Percentiles rank a stretch among this genome's conserved stretches.
These are phyloP conservation scores for Erannis defoliaria DNA, from an alignment of 2,888 invertebrate species.

Conservation along the genomic window DNA sequence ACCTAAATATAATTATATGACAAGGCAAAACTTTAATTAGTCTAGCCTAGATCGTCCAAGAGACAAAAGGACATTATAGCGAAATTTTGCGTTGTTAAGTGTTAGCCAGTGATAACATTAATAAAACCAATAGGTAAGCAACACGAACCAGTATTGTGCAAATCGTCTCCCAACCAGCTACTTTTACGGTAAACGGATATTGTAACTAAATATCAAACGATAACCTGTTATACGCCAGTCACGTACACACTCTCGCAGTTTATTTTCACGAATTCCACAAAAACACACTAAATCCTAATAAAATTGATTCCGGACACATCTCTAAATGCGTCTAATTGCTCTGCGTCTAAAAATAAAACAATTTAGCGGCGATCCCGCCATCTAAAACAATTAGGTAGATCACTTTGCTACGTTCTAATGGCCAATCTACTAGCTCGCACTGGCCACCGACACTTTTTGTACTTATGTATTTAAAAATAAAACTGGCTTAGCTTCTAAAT, in stretches of 20 bases:
- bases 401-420: constrained; percentile 23
- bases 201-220: constrained; percentile 31
- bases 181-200: constrained; percentile 28
- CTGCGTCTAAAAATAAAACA: constrained; percentile 42
- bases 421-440: constrained; percentile 17
- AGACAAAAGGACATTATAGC: constrained; percentile 3
- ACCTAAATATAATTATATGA: too few species aligned
- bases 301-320: constrained; percentile 36
- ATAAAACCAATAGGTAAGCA: constrained; percentile 3
- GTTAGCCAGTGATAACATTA: constrained; percentile 8
- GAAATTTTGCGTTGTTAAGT: constrained; percentile 7
- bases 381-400: constrained; percentile 30
- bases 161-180: constrained; percentile 23
- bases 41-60: not conserved
- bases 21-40: too few species aligned
- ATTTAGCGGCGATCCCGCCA: constrained; percentile 34
- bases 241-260: constrained; percentile 35
- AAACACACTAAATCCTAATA: constrained; percentile 42
- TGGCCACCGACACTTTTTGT: constrained; percentile 17
- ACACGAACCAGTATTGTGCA: constrained; percentile 10
- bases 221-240: constrained; percentile 29
- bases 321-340: constrained; percentile 43
- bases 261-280: constrained; percentile 29
- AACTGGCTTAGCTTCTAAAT: constrained; percentile 10
- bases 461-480: constrained; percentile 22